phyloP scores from a whole-genome alignment of 2,797 vertebrate species.

The Alauda arvensis region DNA sequence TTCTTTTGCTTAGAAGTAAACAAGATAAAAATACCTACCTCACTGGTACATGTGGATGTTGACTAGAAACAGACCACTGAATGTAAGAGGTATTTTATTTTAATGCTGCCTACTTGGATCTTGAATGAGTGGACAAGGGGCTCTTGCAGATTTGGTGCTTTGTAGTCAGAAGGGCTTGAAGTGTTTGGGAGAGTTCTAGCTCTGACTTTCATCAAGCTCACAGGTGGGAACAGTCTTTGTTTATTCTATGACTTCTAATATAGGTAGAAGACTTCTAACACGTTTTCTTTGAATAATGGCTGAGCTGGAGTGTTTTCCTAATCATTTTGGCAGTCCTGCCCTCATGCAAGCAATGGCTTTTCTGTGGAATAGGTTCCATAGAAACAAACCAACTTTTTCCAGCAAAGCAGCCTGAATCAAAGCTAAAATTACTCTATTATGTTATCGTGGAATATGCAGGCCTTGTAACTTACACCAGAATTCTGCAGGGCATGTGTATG shows the following conservation, averaged over 20 bases:
- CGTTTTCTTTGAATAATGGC: background rate
- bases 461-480: background rate
- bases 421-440: background rate
- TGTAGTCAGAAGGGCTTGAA: background rate
- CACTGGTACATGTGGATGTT: background rate
- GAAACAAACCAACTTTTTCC: background rate
- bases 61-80: background rate
- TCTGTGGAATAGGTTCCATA: background rate
- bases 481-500: background rate
- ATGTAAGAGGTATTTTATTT: background rate
- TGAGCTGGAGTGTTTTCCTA: background rate
- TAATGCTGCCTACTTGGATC: background rate
- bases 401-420: background rate
- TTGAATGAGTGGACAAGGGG: background rate
- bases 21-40: constrained; percentile 46
- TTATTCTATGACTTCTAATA: background rate
- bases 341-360: background rate
- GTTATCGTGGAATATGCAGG: background rate
- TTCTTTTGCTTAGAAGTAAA: constrained; percentile 44
- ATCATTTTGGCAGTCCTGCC: background rate
- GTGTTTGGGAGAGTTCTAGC: background rate
- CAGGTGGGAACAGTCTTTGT: background rate
- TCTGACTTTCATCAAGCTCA: background rate
- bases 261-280: background rate
- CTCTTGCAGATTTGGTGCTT: background rate